These are phyloP conservation scores for Moxostoma hubbsi DNA, from an alignment of 2,797 vertebrate species.

Conservation along the genomic window DNA sequence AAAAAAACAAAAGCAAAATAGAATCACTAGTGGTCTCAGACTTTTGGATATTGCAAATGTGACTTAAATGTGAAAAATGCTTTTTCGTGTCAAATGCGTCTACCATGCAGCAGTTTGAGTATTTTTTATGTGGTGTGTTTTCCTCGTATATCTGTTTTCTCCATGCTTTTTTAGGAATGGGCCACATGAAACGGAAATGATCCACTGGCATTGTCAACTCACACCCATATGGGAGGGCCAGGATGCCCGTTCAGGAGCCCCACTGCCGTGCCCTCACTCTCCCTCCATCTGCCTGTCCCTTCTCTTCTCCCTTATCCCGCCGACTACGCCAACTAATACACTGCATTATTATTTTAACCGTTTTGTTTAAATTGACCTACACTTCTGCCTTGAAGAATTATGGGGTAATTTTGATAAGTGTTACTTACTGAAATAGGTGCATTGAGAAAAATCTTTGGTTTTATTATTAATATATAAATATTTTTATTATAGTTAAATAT, in stretches of 20 bases:
- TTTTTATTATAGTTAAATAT: no score
- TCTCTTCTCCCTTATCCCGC: slow-evolving; percentile 54
- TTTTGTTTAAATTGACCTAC: background rate
- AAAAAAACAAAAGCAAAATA: background rate
- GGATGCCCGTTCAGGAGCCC: slow-evolving; percentile 77
- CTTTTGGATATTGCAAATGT: no score
- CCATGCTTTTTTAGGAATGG: slow-evolving; percentile 53
- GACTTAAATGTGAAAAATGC: no score
- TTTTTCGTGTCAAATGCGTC: background rate
- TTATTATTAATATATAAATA: no score
- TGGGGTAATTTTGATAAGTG: background rate
- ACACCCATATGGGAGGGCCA: slow-evolving; percentile 82
- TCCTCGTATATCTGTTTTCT: slow-evolving; percentile 32
- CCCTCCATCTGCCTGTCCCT: slow-evolving; percentile 80
- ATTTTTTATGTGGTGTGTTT: slow-evolving; percentile 13
- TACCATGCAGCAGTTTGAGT: background rate
- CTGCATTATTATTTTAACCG: background rate
- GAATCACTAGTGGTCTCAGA: no score
- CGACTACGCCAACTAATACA: slow-evolving; percentile 73
- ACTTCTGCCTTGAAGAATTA: background rate
- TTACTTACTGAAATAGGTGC: background rate
- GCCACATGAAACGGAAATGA: slow-evolving; percentile 47
- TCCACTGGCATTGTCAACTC: slow-evolving; percentile 55
- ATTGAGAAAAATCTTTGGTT: no score
- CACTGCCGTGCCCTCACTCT: slow-evolving; percentile 79